A percentile compares a stretch with the other conserved stretches of the same genome.
Evolutionary conservation across 2,888 invertebrate species (phyloP).

Genomic region (Melanotus villosus): DNA sequence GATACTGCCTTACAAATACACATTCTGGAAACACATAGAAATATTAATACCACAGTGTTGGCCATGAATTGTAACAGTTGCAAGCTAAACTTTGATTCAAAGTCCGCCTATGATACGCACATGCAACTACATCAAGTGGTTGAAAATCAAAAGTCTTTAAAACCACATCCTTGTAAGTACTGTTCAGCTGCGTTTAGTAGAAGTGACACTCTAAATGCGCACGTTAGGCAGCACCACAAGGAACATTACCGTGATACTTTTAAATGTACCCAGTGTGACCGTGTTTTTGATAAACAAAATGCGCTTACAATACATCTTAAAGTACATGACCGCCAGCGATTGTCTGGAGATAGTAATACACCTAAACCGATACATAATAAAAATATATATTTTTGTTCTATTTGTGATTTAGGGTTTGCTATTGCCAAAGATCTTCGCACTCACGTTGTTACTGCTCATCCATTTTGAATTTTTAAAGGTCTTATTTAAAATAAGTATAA

Average conservation of each 20-base stretch:
- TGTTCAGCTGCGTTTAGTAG: constrained; percentile 77
- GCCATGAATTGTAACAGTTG: constrained; percentile 71
- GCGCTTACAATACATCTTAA: constrained; percentile 76
- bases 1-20: constrained; percentile 65
- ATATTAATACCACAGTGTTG: constrained; percentile 61
- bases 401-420: constrained; percentile 69
- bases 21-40: constrained; percentile 64
- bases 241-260: constrained; percentile 68
- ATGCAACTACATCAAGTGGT: constrained; percentile 69
- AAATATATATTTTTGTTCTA: constrained; percentile 70
- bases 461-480: constrained; percentile 56
- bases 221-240: constrained; percentile 74
- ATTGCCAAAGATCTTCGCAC: constrained; percentile 64
- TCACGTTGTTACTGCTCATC: constrained; percentile 65
- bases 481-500: constrained; percentile 1
- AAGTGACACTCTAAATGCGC: constrained; percentile 75
- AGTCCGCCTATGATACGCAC: constrained; percentile 75
- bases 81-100: constrained; percentile 74
- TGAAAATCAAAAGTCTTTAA: constrained; percentile 57
- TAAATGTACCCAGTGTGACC: constrained; percentile 77
- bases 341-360: constrained; percentile 36
- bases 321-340: constrained; percentile 72
- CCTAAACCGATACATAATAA: constrained; percentile 57
- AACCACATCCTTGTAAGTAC: constrained; percentile 71
- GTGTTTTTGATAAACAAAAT: constrained; percentile 74